Conservation (phyloP, 1,140 invertebrate genomes). For the Drosophila gunungcola region DNA sequence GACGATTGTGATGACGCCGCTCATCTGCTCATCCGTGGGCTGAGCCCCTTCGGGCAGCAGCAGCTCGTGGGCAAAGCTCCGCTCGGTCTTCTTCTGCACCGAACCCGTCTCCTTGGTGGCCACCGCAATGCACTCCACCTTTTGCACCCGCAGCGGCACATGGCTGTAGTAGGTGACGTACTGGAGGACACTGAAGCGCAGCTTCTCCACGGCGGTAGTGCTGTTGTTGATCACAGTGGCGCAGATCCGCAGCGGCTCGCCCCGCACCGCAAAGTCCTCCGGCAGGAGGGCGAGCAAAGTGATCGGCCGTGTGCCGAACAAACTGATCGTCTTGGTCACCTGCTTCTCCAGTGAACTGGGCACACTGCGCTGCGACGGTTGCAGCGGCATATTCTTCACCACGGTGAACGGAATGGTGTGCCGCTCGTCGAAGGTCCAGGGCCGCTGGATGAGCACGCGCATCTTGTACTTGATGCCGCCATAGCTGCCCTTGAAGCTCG, state of each 20-base stretch:
- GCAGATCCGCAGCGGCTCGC: slow-evolving; percentile 76
- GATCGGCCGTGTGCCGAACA: slow-evolving; percentile 79
- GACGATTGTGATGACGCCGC: slow-evolving; percentile 76
- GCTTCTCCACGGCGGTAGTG: slow-evolving; percentile 79
- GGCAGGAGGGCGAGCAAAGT: slow-evolving; percentile 74
- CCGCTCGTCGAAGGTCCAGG: slow-evolving; percentile 81
- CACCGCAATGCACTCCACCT: slow-evolving; percentile 73
- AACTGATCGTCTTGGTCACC: slow-evolving; percentile 81
- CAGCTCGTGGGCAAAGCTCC: slow-evolving; percentile 80
- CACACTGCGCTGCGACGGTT: slow-evolving; percentile 48
- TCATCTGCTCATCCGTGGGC: slow-evolving; percentile 68
- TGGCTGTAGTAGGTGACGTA: slow-evolving; percentile 79
- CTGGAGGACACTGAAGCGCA: slow-evolving; percentile 75
- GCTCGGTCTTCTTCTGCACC: slow-evolving; percentile 80
- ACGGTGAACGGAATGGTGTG: slow-evolving; percentile 76
- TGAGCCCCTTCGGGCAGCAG: slow-evolving; percentile 70
- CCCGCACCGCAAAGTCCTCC: slow-evolving; percentile 71
- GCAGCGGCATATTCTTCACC: slow-evolving; percentile 72
- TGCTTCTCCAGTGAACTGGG: slow-evolving; percentile 74
- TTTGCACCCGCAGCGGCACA: slow-evolving; percentile 68
- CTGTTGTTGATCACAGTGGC: slow-evolving; percentile 81
- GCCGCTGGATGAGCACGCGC: slow-evolving; percentile 75
- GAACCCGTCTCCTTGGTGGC: slow-evolving; percentile 80
- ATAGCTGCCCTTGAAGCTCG: slow-evolving; percentile 76
- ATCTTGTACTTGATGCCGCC: slow-evolving; percentile 84